Evolutionary conservation across 1,140 invertebrate genomes (phyloP), one percentile per base, ranked within the genome.

Genomic region (Drosophila quadrilineata): DNA sequence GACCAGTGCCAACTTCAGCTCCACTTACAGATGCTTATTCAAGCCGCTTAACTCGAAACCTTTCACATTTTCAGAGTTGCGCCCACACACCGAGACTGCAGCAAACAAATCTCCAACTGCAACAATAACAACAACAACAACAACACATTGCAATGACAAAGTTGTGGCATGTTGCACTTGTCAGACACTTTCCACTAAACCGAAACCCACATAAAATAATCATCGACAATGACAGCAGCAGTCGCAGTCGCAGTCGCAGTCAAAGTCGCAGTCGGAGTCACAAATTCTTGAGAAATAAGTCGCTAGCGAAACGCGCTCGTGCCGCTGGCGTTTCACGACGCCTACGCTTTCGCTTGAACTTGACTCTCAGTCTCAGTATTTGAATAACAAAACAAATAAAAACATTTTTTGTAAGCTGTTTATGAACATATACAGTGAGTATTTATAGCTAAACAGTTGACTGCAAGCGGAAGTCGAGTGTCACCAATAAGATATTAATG

Each of bases 331-430:
- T n/a, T 41, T 45, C 21, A 5, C 28, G n/a, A 4, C 31, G 48
- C 63, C 75, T 31, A 82, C 76, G 45, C 40, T 10, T 45, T 48
- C 43, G 36, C 58, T 82, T 80, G 75, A 80, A 80, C 75, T 80
- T 80, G 75, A 82, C 57, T 71, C 54, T 36, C 16, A 21, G 4
- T 36, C n/a, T n/a, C n/a, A n/a, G n/a, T n/a, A n/a, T n/a, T n/a
- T n/a, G n/a, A n/a, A n/a, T n/a, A n/a, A n/a, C n/a, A n/a, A n/a
- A n/a, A n/a, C n/a, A n/a, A n/a, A n/a, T n/a, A n/a, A n/a, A n/a
- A n/a, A n/a, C n/a, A n/a, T n/a, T 17, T 24, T 48, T 53, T 62
- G 56, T 43, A 29, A 60, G 40, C 48, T 60, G 45, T 59, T 65
- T 65, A 65, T 65, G 62, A 65, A 14, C 10, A 48, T 33, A 43